Base-by-base conservation (phyloP, 1,140 invertebrate genomes). In the Platyura marginata region DNA sequence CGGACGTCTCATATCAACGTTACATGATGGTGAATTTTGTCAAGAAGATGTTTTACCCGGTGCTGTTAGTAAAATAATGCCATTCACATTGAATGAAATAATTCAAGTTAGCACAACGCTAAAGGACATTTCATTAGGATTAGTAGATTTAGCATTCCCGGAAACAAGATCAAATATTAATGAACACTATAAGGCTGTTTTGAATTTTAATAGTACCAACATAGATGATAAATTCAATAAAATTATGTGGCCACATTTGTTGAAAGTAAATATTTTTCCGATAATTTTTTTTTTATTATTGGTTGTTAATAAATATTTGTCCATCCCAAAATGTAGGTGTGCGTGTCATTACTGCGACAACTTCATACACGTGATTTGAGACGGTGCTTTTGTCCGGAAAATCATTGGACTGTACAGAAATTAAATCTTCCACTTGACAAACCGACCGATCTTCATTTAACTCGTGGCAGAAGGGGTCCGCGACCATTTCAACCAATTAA, bases 101-200 rank as follows among this genome's bases (percentile, higher is more conserved):
- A 70, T 75, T 3, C 67, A 69, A n/a, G 61, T 85, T 36, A 80
- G 75, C 22, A 68, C 72, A 25, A 69, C 75, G 6, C 52, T 85
- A 2, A 80, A 83, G 44, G 83, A 88, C 48, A 77, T 90, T 1
- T 88, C 87, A 49, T 64, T 92, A 11, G 88, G 87, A 10, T 67
- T 95, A 1, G 83, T 95, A 2, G 87, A 94, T 52, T 63, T 93
- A 19, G 88, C 88, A 0, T 91, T 87, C 62, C 88, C 89, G 0
- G 87, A 91, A 54, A 74, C 75, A 0, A 65, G 78, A 47, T 72
- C 74, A 1, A 67, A 61, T 9, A 54, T 75, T 8, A 48, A 50
- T 39, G 50, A 55, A 29, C 54, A 57, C 33, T 57, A 57, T 46
- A 51, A 58, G n/a, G 66, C 50, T 23, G 65, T 68, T 0, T 56